phyloP scores from a whole-genome alignment of 2,113 vertebrate genomes.

The Trichomycterus rosablanca region DNA sequence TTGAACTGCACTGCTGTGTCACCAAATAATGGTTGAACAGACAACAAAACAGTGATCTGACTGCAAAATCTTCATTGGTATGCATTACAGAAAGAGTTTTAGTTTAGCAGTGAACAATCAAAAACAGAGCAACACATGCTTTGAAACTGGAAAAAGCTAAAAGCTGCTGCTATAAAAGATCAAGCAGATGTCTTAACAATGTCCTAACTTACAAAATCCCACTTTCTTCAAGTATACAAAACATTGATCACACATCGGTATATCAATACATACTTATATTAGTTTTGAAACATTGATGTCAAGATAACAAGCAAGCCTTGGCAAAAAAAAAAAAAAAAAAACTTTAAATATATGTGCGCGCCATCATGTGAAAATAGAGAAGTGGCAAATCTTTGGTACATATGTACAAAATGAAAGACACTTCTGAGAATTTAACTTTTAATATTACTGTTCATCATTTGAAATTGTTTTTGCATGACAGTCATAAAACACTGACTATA shows the following conservation, averaged over 20 bases:
- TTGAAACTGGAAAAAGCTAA: constrained; percentile 5
- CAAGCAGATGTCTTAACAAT: constrained; percentile 29
- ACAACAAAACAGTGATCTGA: neutral
- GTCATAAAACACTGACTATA: no score
- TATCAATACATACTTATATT: constrained; percentile 19
- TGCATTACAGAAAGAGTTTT: constrained; percentile 51
- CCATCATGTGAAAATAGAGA: constrained; percentile 26
- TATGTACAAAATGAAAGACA: constrained; percentile 32
- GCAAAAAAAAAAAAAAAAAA: no score
- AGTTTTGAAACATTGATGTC: constrained; percentile 25
- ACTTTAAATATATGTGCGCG: no score
- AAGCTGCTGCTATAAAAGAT: constrained; percentile 38
- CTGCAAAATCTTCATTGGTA: constrained; percentile 66
- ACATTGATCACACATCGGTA: constrained; percentile 5
- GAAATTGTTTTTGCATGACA: no score
- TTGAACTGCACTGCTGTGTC: no score
- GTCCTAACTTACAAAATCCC: constrained; percentile 25
- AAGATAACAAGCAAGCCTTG: constrained; percentile 23
- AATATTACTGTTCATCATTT: no score
- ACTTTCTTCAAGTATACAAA: constrained; percentile 5
- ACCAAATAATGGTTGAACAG: neutral
- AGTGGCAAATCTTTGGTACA: constrained; percentile 55
- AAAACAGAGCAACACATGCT: constrained; percentile 39
- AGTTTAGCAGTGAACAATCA: constrained; percentile 42
- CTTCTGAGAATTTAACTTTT: neutral